Evolutionary conservation across 2,113 vertebrate genomes (phyloP).

Genomic region (Neomonachus schauinslandi): DNA sequence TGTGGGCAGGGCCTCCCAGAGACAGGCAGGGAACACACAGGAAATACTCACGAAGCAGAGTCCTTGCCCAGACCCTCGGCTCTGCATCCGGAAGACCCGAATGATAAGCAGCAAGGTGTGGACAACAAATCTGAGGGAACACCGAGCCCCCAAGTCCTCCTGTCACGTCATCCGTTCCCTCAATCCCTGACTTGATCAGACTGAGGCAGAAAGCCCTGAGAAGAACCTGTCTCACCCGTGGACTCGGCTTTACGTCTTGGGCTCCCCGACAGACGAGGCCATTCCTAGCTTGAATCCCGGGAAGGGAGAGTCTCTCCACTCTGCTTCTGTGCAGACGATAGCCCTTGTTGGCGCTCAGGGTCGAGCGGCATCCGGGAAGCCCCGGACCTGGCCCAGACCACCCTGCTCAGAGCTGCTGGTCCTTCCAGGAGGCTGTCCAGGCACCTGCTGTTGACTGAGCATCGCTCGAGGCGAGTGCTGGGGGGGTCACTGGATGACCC

Average conservation of each 20-base stretch:
- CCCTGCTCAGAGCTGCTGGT: fast-evolving
- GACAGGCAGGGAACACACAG: fast-evolving
- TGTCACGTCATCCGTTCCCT: fast-evolving
- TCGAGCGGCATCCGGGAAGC: background rate
- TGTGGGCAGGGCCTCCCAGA: background rate
- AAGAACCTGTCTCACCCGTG: fast-evolving
- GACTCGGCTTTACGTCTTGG: no score
- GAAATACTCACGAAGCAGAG: background rate
- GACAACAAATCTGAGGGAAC: background rate
- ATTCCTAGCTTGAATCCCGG: fast-evolving
- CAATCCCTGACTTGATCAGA: background rate
- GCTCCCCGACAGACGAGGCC: background rate
- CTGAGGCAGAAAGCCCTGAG: background rate
- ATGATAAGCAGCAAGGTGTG: background rate
- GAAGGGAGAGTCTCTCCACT: fast-evolving
- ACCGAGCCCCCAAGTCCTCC: background rate
- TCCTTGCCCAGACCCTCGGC: background rate
- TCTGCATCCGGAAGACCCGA: background rate
- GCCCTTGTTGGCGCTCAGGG: background rate
- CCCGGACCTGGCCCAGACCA: fast-evolving
- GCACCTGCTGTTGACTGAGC: fast-evolving
- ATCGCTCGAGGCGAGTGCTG: fast-evolving
- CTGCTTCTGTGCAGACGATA: background rate
- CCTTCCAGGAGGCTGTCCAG: fast-evolving
- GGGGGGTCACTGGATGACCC: fast-evolving